A percentile compares a stretch with the other conserved stretches of the same genome.
phyloP scores from a whole-genome alignment of 2,113 vertebrate genomes.

The Coptodon bakossiorum region DNA sequence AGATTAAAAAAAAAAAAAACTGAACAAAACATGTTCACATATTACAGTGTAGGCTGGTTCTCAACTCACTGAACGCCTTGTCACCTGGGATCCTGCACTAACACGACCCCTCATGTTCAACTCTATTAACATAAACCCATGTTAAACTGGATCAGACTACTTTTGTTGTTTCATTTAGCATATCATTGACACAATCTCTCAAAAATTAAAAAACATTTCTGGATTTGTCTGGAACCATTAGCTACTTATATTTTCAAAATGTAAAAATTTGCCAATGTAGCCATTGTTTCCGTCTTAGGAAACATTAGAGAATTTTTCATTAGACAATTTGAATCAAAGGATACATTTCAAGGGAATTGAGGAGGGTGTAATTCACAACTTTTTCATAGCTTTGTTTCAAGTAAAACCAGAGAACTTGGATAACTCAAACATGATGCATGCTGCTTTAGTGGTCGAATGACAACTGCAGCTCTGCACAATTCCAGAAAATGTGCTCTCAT shows the following conservation, averaged over 20 bases:
- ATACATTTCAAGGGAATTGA: neutral
- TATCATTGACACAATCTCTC: fast-evolving
- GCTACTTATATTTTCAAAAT: neutral
- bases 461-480: neutral
- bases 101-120: neutral
- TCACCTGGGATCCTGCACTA: neutral
- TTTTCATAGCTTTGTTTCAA: neutral
- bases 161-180: neutral
- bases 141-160: neutral
- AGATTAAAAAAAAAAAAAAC: neutral
- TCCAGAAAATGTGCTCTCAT: neutral
- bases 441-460: neutral
- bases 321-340: neutral
- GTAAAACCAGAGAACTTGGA: neutral
- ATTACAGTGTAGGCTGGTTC: neutral
- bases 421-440: neutral
- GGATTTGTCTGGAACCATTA: neutral
- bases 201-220: neutral
- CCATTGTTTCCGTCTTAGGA: fast-evolving
- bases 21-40: fast-evolving
- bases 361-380: neutral
- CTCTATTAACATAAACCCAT: neutral
- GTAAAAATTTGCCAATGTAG: neutral
- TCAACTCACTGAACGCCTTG: fast-evolving
- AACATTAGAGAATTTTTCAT: neutral